Base-by-base conservation (phyloP, 2,797 vertebrate species). In the Falco biarmicus region DNA sequence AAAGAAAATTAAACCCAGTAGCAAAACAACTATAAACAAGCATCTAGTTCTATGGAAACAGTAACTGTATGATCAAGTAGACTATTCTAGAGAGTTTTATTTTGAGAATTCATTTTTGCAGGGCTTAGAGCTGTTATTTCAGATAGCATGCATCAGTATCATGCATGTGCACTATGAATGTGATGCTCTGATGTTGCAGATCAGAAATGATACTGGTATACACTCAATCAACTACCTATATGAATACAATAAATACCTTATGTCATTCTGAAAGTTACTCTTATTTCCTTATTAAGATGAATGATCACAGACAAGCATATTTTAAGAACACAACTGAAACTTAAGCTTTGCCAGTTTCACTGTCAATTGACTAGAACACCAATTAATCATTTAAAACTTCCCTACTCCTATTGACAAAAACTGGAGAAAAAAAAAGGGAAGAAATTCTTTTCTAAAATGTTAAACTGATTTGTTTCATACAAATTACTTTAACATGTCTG, bases 341-440 rank as follows among this genome's bases (percentile, higher is more conserved):
- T 43, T 57, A 94, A 95, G 92, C 88, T 93, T 91, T 92, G 95
- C 57, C 94, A 98, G 94, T 95, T 97, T 85, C 93, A 86, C 88
- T 86, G 90, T 96, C 95, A 96, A 93, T 69, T 96, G 85, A 92
- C 71, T 69, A 92, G 83, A 86, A 97, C 75, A 95, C 77, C 93
- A 94, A 97, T 87, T 96, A 89, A 95, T 97, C 92, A 97, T 89
- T 94, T 92, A 92, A 96, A 95, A 96, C 53, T 90, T 50, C 89
- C 54, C 84, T 59, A 81, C 66, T 91, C 24, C 7, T 79, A 95
- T 48, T 94, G 90, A 95, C 82, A 54, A 83, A 87, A 70, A 83
- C 97, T 91, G 79, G 16, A 13, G 21, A 47, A 63, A 70, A 59
- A 53, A 70, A 60, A 32, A 50, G 16, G 28, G 73, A 68, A 69